Conservation (phyloP, 2,888 invertebrate species). For the Andrena bicolor region DNA sequence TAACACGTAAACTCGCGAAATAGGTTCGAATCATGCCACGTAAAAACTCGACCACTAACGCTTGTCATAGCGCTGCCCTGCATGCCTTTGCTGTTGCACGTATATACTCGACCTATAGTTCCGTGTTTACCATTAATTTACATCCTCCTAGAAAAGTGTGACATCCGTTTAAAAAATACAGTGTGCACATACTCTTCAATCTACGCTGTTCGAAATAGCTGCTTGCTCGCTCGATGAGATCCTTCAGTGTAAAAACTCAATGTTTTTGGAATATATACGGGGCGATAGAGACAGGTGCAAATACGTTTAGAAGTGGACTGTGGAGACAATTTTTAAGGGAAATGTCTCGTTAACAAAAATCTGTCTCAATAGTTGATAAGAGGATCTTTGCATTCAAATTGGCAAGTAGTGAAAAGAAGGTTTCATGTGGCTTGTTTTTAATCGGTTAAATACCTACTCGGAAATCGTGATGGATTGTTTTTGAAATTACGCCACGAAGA, state of each 20-base stretch:
- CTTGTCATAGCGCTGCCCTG: slow-evolving; percentile 6
- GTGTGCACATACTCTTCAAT: background rate
- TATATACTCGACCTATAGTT: background rate
- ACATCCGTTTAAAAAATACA: slow-evolving; percentile 1
- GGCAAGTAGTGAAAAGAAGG: no score
- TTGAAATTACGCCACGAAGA: no score
- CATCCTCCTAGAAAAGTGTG: background rate
- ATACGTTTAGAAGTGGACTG: background rate
- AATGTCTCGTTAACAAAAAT: no score
- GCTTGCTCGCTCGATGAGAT: background rate
- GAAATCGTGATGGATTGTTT: no score
- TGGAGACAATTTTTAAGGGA: no score
- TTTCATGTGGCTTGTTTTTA: no score
- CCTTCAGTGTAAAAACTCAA: background rate
- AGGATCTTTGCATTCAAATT: no score
- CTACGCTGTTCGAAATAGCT: background rate
- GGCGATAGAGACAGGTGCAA: background rate
- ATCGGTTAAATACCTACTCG: no score
- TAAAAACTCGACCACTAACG: slow-evolving; percentile 50
- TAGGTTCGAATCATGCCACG: slow-evolving; percentile 50
- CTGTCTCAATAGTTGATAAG: no score
- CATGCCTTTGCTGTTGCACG: slow-evolving; percentile 18
- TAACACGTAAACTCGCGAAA: slow-evolving; percentile 61
- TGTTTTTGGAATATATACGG: background rate
- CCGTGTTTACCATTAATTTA: background rate